Evolutionary conservation across 2,113 vertebrate genomes (phyloP), one percentile per base, ranked within the genome.

Genomic region (Galbula dea): DNA sequence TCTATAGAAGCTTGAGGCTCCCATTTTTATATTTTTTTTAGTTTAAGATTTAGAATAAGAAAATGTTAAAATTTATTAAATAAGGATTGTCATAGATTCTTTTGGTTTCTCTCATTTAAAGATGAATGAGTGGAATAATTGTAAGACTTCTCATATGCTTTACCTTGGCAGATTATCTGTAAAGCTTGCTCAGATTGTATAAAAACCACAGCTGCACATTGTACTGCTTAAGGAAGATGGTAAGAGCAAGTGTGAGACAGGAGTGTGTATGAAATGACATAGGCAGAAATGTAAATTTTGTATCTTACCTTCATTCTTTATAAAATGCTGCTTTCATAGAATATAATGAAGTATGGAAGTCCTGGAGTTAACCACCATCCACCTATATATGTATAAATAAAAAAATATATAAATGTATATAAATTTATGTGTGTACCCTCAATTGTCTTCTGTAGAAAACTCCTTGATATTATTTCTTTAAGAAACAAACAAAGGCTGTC

Each of bases 351-450:
- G 39, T 52, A 5, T 15, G 29, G 32, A 55, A 55, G 21, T 65
- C 21, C 12, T 88, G n/a, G 26, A 83, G 43, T 73, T 76, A 68
- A 34, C 18, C 5, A 37, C 13, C 15, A 37, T 19, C 29, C 7
- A 37, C 41, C 22, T 17, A 54, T 16, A 9, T 12, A 15, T 15
- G 41, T 7, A 14, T 59, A 49, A 57, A 57, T n/a, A 34, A n/a
- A 22, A 57, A n/a, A n/a, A 57, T 57, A 23, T 34, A 27, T 13
- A 8, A 39, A 17, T 3, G 8, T 37, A 27, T 39, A 22, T 71
- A 71, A 10, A 20, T 2, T 1, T 3, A 5, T 4, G 0, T 13
- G n/a, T 46, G 7, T 12, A 32, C 51, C 15, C 15, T 3, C 5
- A 55, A 2, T 6, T 68, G 0, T 34, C 10, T 76, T 75, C 13